A percentile compares a stretch with the other conserved stretches of the same genome.
Evolutionary conservation across 2,888 invertebrate species (phyloP).

Genomic region (Frankliniella fusca): DNA sequence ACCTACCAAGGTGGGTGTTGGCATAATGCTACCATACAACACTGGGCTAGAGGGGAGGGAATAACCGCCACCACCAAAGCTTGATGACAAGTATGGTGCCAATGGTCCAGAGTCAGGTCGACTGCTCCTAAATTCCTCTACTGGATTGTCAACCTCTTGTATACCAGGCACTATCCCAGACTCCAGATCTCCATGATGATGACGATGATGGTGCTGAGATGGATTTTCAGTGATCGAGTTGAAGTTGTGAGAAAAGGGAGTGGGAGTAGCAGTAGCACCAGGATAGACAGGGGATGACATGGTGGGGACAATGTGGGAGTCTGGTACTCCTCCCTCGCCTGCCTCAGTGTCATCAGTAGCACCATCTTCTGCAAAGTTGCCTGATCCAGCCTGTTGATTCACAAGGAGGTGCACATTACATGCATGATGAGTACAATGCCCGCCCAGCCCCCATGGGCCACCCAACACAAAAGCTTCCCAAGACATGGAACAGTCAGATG

Average conservation of each 20-base stretch:
- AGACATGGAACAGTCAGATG: background rate
- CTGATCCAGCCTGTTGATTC: slow-evolving; percentile 37
- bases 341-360: slow-evolving; percentile 47
- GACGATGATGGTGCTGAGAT: slow-evolving; percentile 47
- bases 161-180: background rate
- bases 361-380: slow-evolving; percentile 35
- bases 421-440: background rate
- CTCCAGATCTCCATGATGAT: slow-evolving; percentile 49
- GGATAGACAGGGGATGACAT: slow-evolving; percentile 35
- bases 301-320: slow-evolving; percentile 31
- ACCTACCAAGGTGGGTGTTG: slow-evolving; percentile 43
- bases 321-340: slow-evolving; percentile 40
- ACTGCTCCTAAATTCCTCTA: slow-evolving; percentile 5
- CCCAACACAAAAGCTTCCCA: background rate
- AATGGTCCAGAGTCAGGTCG: background rate
- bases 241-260: slow-evolving; percentile 34
- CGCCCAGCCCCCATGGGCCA: slow-evolving; percentile 4
- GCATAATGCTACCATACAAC: slow-evolving; percentile 37
- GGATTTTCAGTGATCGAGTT: slow-evolving; percentile 41
- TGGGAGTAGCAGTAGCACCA: slow-evolving; percentile 32
- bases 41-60: slow-evolving; percentile 37
- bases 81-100: slow-evolving; percentile 3
- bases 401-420: background rate
- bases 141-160: slow-evolving; percentile 1
- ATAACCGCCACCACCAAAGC: slow-evolving; percentile 9